A percentile compares a stretch with the other conserved stretches of the same genome.
phyloP scores from a whole-genome alignment of 1,140 invertebrate genomes.

The Papilio aristodemus region DNA sequence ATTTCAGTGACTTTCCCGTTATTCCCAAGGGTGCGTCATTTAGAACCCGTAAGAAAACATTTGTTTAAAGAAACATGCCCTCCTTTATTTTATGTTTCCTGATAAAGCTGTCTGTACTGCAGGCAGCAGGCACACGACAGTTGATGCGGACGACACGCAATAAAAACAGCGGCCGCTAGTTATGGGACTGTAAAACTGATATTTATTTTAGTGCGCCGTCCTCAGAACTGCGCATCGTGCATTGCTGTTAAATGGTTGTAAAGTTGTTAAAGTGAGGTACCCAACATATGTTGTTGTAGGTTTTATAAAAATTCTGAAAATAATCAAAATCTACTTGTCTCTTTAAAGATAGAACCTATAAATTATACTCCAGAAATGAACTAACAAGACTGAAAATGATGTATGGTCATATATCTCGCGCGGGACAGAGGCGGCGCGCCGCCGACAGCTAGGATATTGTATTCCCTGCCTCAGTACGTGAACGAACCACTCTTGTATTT shows the following conservation, averaged over 20 bases:
- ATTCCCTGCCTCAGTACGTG: neutral
- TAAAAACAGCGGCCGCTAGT: conserved; percentile 11
- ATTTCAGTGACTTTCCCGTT: no score
- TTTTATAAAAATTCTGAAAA: no score
- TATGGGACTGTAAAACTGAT: conserved; percentile 5
- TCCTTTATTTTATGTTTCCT: neutral
- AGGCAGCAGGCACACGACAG: neutral
- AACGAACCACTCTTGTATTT: conserved; percentile 10
- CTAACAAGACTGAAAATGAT: neutral
- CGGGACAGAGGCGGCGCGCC: neutral
- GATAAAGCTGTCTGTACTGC: conserved; percentile 3
- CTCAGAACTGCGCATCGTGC: neutral
- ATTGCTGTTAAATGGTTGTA: neutral
- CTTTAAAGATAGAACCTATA: no score
- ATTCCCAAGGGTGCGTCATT: no score
- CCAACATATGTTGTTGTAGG: neutral
- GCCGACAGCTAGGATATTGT: neutral
- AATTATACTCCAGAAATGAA: neutral
- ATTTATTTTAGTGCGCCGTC: neutral
- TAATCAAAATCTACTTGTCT: no score
- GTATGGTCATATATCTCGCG: neutral
- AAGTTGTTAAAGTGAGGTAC: neutral
- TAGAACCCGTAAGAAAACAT: no score
- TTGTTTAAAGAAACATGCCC: neutral
- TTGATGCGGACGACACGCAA: neutral